A percentile compares a stretch with the other conserved stretches of the same genome.
These are phyloP conservation scores for Hipposideros armiger DNA, from an alignment of 2,113 vertebrate species.

Conservation along the genomic window DNA sequence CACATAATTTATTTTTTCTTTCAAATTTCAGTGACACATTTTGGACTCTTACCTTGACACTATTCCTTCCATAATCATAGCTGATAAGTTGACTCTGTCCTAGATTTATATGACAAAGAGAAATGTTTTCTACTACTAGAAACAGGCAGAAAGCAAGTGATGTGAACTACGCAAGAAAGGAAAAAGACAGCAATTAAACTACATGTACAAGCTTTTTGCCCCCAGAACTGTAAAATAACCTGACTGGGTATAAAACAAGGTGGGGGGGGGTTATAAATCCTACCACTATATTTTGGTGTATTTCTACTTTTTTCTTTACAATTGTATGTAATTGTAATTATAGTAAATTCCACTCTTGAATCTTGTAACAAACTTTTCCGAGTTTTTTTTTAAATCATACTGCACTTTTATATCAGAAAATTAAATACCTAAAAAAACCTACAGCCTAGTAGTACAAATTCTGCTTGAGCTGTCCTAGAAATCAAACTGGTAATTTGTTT, in stretches of 20 bases:
- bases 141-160: background rate
- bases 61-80: background rate
- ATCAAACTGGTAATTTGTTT: constrained; percentile 36
- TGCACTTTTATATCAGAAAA: constrained; percentile 51
- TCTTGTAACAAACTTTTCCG: background rate
- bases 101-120: background rate
- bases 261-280: background rate
- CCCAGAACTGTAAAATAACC: background rate
- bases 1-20: background rate
- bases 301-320: background rate
- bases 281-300: background rate
- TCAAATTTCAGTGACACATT: constrained; percentile 6
- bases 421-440: constrained; percentile 49
- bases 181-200: constrained; percentile 35
- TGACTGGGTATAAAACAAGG: background rate
- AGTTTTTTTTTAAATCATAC: background rate
- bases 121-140: constrained; percentile 22
- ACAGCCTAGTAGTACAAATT: constrained; percentile 17
- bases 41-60: background rate
- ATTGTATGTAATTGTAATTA: background rate
- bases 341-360: background rate
- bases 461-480: constrained; percentile 13
- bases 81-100: background rate
- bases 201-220: background rate
- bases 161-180: background rate